Conservation (phyloP, 2,113 vertebrate species). For the Podiceps cristatus region DNA sequence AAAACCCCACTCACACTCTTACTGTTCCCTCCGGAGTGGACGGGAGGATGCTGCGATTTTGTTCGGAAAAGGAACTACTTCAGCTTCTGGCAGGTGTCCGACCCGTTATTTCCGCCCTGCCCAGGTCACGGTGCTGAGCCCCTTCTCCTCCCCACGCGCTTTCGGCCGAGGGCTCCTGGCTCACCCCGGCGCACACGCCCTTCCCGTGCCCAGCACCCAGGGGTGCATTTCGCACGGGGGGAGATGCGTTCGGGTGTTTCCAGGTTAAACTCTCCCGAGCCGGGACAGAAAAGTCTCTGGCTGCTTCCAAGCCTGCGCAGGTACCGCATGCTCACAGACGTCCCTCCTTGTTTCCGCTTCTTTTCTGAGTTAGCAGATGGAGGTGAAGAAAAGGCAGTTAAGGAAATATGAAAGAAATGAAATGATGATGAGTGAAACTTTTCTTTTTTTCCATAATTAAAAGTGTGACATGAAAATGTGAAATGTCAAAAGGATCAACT, state of each 20-base stretch:
- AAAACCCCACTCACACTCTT: accelerated
- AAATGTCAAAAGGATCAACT: constrained; percentile 64
- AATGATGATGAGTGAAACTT: background rate
- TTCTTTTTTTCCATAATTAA: constrained; percentile 2
- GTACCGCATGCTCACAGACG: accelerated
- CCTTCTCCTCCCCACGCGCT: background rate
- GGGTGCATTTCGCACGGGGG: too few species aligned
- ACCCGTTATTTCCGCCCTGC: background rate
- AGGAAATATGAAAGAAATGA: background rate
- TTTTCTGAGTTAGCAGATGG: background rate
- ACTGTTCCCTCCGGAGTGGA: accelerated
- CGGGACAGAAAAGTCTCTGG: too few species aligned
- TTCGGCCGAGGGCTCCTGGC: too few species aligned
- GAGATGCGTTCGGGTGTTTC: too few species aligned
- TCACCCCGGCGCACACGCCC: too few species aligned
- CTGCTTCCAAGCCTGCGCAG: background rate
- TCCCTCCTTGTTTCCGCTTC: background rate
- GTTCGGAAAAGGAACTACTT: background rate
- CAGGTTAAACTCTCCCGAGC: too few species aligned
- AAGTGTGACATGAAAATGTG: background rate
- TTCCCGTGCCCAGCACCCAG: too few species aligned
- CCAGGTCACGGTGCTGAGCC: background rate
- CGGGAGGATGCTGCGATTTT: accelerated
- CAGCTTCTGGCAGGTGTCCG: too few species aligned
- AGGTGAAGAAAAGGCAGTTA: background rate